Percentiles rank a stretch among this genome's conserved stretches.
Evolutionary conservation across 2,888 invertebrate genomes (phyloP).

Genomic region (Elmis aenea): DNA sequence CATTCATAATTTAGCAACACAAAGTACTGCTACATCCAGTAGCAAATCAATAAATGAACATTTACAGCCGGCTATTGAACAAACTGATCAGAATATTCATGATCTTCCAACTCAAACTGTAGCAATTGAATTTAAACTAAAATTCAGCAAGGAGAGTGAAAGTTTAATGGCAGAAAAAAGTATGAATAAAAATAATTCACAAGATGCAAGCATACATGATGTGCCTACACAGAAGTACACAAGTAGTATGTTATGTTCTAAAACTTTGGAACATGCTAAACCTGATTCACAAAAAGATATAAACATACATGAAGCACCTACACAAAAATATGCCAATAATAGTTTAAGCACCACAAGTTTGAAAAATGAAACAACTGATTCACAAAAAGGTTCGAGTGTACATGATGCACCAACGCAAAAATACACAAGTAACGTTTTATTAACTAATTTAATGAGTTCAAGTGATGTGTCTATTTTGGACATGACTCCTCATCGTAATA

Average conservation of each 20-base stretch:
- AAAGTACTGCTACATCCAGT: no score
- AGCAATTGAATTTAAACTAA: no score
- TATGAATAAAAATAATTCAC: no score
- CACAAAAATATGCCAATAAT: slow-evolving; percentile 15
- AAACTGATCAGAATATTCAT: slow-evolving; percentile 7
- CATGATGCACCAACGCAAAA: slow-evolving; percentile 7
- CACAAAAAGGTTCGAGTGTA: slow-evolving; percentile 16
- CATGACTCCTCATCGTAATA: no score
- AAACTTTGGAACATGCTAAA: background rate
- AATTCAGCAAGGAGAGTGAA: no score
- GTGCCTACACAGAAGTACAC: slow-evolving; percentile 3
- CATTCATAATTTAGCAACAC: no score
- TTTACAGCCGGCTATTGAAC: slow-evolving; percentile 1
- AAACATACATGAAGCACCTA: slow-evolving; percentile 22
- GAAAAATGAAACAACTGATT: slow-evolving; percentile 4
- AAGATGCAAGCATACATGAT: no score
- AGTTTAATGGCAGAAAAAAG: no score
- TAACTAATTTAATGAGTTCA: no score
- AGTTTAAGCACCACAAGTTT: slow-evolving; percentile 9
- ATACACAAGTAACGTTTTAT: slow-evolving; percentile 3
- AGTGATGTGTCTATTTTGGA: no score
- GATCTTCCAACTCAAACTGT: slow-evolving; percentile 8
- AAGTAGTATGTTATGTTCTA: background rate
- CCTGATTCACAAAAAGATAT: background rate
- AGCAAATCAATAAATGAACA: no score